phyloP scores from a whole-genome alignment of 2,797 vertebrate genomes.

The Triplophysa yarkandensis region DNA sequence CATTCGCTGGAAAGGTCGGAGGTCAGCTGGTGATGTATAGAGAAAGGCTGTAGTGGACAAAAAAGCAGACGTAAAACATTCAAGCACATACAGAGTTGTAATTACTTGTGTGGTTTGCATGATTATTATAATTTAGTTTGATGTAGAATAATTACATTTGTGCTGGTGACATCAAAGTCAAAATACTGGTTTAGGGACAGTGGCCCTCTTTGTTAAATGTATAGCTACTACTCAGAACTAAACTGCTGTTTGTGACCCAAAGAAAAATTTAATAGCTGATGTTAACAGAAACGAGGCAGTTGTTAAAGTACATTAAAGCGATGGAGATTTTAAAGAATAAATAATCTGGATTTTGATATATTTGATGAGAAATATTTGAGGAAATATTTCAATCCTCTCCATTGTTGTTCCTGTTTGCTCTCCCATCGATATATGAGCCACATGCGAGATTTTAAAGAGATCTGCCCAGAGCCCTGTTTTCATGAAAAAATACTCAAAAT shows the following conservation, averaged over 20 bases:
- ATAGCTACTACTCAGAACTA: not conserved
- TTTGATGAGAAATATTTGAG: no score
- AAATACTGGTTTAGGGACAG: not conserved
- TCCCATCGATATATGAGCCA: no score
- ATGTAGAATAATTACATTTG: not conserved
- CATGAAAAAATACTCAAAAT: no score
- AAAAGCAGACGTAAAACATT: constrained; percentile 60
- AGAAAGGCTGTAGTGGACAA: constrained; percentile 67
- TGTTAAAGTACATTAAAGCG: no score
- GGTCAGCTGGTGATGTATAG: constrained; percentile 65
- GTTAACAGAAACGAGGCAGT: no score
- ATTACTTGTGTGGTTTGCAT: constrained; percentile 2
- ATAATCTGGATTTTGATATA: no score
- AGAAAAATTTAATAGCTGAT: no score
- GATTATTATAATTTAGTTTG: not conserved
- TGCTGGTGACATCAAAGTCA: not conserved
- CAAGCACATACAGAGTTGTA: constrained; percentile 43
- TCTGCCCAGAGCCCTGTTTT: no score
- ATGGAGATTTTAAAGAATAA: no score
- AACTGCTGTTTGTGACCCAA: not conserved
- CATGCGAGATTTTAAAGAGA: no score
- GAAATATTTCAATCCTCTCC: no score
- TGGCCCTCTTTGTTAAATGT: not conserved
- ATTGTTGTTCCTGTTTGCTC: no score
- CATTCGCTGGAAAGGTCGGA: constrained; percentile 69